These are phyloP conservation scores for Salvelinus alpinus DNA, from an alignment of 2,113 vertebrate species.

Conservation along the genomic window DNA sequence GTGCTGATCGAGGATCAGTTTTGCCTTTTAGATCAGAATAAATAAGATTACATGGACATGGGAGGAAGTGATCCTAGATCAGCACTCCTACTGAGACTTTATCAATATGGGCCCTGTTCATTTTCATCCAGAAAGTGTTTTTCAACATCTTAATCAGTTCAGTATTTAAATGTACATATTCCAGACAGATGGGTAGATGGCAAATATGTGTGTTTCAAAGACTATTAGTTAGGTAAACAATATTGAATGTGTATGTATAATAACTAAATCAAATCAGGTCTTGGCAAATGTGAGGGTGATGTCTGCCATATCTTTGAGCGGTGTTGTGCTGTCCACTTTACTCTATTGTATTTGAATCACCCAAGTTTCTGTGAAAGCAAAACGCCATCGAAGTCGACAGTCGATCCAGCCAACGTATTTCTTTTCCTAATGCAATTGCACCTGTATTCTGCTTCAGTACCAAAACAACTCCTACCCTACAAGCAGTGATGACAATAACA, in stretches of 20 bases:
- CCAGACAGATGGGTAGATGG: not conserved
- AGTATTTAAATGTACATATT: slow-evolving; percentile 2
- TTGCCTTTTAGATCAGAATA: too few species aligned
- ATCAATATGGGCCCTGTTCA: not conserved
- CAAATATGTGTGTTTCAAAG: not conserved
- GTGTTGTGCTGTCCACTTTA: not conserved
- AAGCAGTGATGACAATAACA: too few species aligned
- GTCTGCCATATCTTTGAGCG: not conserved
- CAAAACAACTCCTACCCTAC: too few species aligned
- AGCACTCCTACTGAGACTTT: not conserved
- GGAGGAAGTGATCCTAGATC: too few species aligned
- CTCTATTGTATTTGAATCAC: slow-evolving; percentile 4
- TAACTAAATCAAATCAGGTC: slow-evolving; percentile 6
- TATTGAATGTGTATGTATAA: not conserved
- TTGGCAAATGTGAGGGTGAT: not conserved
- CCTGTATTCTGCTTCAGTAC: too few species aligned
- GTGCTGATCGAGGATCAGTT: too few species aligned
- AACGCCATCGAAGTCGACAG: not conserved
- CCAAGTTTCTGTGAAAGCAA: not conserved
- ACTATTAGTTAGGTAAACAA: not conserved
- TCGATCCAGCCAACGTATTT: too few species aligned
- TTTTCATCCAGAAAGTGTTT: not conserved
- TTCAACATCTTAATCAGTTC: not conserved
- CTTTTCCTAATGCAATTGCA: too few species aligned
- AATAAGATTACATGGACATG: too few species aligned